Conservation (phyloP, 2,888 invertebrate species). For the Syrphus vitripennis region DNA sequence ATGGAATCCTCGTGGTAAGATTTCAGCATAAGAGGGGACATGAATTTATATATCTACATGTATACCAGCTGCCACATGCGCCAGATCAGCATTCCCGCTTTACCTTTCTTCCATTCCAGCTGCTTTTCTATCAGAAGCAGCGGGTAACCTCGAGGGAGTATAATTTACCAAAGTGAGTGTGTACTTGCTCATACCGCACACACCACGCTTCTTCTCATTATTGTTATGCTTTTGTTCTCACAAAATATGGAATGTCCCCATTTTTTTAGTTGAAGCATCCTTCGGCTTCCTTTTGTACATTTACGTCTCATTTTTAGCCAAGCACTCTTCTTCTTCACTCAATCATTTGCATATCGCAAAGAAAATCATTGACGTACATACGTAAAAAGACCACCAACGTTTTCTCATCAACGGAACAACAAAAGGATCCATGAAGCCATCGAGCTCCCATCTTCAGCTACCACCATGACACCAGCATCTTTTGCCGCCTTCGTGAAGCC, state of each 20-base stretch:
- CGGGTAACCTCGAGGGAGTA: constrained; percentile 40
- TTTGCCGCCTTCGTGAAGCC: background rate
- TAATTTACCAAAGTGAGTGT: constrained; percentile 26
- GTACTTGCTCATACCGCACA: constrained; percentile 38
- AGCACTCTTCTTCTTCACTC: constrained; percentile 31
- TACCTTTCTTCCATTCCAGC: background rate
- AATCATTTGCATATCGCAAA: constrained; percentile 64
- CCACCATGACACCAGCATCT: background rate
- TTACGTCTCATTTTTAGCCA: constrained; percentile 29
- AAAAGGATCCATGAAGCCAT: constrained; percentile 14
- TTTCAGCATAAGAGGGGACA: constrained; percentile 10
- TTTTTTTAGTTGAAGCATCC: constrained; percentile 44
- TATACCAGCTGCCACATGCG: constrained; percentile 22
- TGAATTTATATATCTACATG: background rate
- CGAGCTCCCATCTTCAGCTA: background rate
- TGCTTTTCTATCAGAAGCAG: background rate
- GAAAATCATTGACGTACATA: constrained; percentile 55
- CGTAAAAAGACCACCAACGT: constrained; percentile 40
- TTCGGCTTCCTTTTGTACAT: constrained; percentile 14
- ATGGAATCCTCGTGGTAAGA: constrained; percentile 61
- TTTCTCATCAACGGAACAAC: constrained; percentile 26
- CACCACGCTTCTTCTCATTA: constrained; percentile 42
- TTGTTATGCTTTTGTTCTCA: constrained; percentile 40
- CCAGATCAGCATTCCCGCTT: constrained; percentile 46
- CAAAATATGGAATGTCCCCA: constrained; percentile 32